Evolutionary conservation across 2,888 invertebrate species (phyloP), one percentile per base, ranked within the genome.

Genomic region (Amphipyra tragopoginis): DNA sequence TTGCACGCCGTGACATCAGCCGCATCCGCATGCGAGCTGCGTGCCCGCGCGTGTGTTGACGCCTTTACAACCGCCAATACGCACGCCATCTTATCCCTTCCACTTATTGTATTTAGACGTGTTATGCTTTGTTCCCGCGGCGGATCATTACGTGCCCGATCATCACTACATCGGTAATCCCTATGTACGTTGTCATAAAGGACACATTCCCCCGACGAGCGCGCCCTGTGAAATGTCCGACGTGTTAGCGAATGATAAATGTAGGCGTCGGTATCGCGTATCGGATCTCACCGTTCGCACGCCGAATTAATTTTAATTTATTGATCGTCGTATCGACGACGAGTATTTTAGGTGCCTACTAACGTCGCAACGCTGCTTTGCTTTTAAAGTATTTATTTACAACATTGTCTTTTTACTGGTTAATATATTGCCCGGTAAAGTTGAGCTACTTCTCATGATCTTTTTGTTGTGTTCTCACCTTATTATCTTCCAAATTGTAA

Each of bases 291-390:
- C 87, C 93, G 94, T 94, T 94, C 93, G 94, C 94, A 93, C 93
- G 93, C 93, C 94, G 94, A 94, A 94, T 94, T 94, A 94, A 94
- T 94, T 94, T 94, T 94, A 94, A 94, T 94, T 94, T 94, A 94
- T 94, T 93, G 94, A 93, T 93, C 92, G 92, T 87, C 87, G 92
- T 92, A 93, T 92, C 91, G 92, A 90, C 90, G 88, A 87, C 79
- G 90, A 92, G 90, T 92, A 93, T 94, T 93, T 93, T 92, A 92
- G 92, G 85, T 93, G 90, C 92, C 92, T 92, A 90, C 91, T 87
- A 89, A 89, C 87, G 75, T 83, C 80, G 85, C 85, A 83, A 87
- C 85, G 85, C 80, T 86, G 86, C 86, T 86, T 90, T 84, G 89
- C 87, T 90, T 89, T 89, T 86, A 87, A 88, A 86, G 83, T 87